A percentile compares a stretch with the other conserved stretches of the same genome.
phyloP scores from a whole-genome alignment of 2,888 invertebrate genomes.

The Mantis religiosa region DNA sequence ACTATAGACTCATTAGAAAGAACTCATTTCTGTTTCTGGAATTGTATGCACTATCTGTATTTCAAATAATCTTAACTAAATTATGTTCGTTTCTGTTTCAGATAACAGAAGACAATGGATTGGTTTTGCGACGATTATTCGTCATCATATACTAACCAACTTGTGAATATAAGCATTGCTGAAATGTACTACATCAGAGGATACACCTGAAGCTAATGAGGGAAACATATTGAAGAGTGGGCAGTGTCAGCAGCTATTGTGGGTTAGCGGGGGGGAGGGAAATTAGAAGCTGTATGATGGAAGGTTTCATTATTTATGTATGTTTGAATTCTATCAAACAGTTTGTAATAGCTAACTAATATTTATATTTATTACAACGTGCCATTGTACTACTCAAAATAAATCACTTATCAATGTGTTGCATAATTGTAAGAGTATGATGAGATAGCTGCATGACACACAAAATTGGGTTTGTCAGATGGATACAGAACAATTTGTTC shows the following conservation, averaged over 20 bases:
- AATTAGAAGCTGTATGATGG: neutral
- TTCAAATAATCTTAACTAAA: too few species aligned
- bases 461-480: neutral
- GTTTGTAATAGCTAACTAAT: neutral
- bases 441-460: neutral
- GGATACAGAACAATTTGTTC: neutral
- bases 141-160: conserved; percentile 19
- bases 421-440: neutral
- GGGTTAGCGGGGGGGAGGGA: neutral
- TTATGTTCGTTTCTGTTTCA: neutral
- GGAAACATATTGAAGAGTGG: neutral
- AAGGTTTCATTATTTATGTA: neutral
- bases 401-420: neutral
- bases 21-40: too few species aligned
- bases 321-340: neutral
- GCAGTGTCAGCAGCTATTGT: neutral
- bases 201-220: neutral
- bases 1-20: too few species aligned
- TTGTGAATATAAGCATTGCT: conserved; percentile 5
- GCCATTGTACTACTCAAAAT: neutral
- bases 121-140: neutral
- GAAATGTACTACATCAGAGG: neutral
- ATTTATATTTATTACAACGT: neutral
- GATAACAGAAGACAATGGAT: conserved; percentile 5
- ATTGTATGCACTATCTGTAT: too few species aligned